A percentile compares a stretch with the other conserved stretches of the same genome.
Conservation (phyloP, 2,113 vertebrate genomes). For the Naja naja region DNA sequence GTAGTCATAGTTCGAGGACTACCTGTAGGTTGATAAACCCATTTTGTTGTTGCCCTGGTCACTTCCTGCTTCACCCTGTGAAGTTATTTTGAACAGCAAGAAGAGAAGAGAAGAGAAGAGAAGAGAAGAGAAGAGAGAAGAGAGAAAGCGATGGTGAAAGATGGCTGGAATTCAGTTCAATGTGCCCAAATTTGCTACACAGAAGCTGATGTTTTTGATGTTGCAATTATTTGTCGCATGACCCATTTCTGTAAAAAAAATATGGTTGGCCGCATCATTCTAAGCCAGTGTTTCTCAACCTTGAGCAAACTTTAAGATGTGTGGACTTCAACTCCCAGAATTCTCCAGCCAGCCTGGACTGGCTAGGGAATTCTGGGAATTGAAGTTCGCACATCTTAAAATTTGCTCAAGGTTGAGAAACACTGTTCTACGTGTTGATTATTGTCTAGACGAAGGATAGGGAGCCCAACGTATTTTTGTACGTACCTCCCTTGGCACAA, state of each 20-base stretch:
- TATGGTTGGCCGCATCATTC: not conserved
- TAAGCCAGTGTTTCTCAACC: not conserved
- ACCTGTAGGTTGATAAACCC: not conserved
- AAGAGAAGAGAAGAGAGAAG: not conserved
- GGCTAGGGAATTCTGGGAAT: not conserved
- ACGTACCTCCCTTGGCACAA: not conserved
- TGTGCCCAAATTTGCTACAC: not conserved
- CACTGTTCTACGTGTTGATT: not conserved
- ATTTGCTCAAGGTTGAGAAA: not conserved
- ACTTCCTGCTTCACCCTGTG: not conserved
- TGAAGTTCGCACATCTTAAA: not conserved
- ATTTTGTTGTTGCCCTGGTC: not conserved
- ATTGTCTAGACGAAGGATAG: not conserved
- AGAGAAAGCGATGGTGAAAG: not conserved
- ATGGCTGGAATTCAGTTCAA: not conserved
- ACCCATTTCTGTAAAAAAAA: not conserved
- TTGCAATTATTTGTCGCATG: not conserved
- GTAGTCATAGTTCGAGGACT: too few relatives aligned
- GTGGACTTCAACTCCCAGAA: not conserved
- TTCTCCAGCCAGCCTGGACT: not conserved
- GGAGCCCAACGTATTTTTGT: not conserved
- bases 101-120: not conserved
- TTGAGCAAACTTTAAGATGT: not conserved
- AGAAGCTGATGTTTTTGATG: not conserved
- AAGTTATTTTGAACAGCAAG: not conserved